Evolutionary conservation across 2,797 vertebrate genomes (phyloP).

Genomic region (Epinephelus malabaricus): DNA sequence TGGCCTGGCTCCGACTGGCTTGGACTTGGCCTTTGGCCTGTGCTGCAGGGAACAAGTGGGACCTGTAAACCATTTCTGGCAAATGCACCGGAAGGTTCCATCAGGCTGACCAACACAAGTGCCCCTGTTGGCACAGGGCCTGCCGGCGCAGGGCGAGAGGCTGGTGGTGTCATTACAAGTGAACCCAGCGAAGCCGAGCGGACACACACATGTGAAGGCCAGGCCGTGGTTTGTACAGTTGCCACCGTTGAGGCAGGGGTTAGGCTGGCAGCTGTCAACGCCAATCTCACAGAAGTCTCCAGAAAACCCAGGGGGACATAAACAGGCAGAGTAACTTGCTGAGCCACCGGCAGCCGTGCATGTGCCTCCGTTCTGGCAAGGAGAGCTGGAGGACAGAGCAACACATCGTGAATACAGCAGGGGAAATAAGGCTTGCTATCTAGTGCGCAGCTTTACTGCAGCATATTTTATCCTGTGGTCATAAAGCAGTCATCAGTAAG

Average conservation of each 20-base stretch:
- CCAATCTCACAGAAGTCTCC: constrained; percentile 92
- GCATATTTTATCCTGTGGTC: constrained; percentile 7
- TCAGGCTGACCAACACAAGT: constrained; percentile 85
- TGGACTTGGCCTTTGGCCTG: constrained; percentile 67
- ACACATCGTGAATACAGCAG: constrained; percentile 30
- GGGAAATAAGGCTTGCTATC: neutral
- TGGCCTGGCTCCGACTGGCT: constrained; percentile 65
- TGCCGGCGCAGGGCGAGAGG: constrained; percentile 81
- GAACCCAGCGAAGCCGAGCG: constrained; percentile 85
- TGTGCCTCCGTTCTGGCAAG: constrained; percentile 94
- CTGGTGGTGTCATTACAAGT: constrained; percentile 85
- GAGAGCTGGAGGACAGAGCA: constrained; percentile 84
- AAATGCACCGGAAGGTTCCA: constrained; percentile 88
- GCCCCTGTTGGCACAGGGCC: constrained; percentile 89
- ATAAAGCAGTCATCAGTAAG: constrained; percentile 5
- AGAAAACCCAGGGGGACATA: constrained; percentile 90
- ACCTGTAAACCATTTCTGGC: constrained; percentile 88
- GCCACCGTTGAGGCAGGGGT: constrained; percentile 92
- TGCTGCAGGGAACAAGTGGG: constrained; percentile 83
- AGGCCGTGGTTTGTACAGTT: constrained; percentile 87
- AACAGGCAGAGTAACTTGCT: constrained; percentile 86
- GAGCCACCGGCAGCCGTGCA: constrained; percentile 86
- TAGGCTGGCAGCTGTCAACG: constrained; percentile 88
- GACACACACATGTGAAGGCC: constrained; percentile 90
- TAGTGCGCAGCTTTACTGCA: constrained; percentile 14